phyloP scores from a whole-genome alignment of 2,888 invertebrate species.

The Rotaria sp. region DNA sequence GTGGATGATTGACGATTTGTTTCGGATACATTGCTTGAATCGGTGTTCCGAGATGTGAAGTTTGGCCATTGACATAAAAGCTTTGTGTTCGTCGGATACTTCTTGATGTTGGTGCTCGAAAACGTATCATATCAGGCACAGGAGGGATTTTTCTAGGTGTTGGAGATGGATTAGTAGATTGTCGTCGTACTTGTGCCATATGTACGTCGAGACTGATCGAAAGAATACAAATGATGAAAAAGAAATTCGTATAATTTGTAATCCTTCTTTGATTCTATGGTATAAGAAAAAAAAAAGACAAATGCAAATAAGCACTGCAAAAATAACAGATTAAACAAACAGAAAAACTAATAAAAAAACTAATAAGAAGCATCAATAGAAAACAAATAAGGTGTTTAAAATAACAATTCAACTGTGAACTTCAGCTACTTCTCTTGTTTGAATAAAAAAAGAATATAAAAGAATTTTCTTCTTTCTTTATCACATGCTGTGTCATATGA shows the following conservation, averaged over 20 bases:
- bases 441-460: neutral
- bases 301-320: neutral
- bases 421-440: neutral
- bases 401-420: neutral
- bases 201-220: neutral
- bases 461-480: neutral
- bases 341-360: neutral
- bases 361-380: neutral
- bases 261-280: neutral
- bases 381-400: neutral
- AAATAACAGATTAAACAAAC: neutral
- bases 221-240: neutral
- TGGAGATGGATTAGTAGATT: neutral
- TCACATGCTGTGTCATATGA: neutral
- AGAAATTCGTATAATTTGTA: neutral
- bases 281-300: neutral
- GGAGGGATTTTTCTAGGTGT: conserved; percentile 31
- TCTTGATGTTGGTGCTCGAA: conserved; percentile 25
- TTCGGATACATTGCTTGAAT: too few species aligned
- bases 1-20: neutral
- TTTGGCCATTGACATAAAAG: too few species aligned
- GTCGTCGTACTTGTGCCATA: neutral
- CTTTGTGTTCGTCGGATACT: neutral
- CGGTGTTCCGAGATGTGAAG: too few species aligned
- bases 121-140: neutral